Evolutionary conservation across 2,888 invertebrate genomes (phyloP).

Genomic region (Drosophila emarginata): DNA sequence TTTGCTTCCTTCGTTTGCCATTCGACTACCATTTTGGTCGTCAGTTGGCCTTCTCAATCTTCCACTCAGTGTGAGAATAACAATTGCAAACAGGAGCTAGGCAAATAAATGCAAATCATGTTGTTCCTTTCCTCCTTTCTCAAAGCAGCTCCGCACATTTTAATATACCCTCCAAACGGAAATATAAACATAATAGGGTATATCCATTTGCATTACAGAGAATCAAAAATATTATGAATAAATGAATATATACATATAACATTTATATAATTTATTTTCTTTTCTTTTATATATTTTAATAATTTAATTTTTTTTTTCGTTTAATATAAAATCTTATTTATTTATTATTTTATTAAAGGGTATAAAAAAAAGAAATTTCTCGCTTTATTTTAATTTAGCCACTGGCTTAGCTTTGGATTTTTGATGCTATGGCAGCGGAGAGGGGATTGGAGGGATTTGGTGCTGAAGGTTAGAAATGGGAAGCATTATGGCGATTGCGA

Average conservation of each 20-base stretch:
- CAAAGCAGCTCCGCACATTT: not conserved
- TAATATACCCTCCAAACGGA: not conserved
- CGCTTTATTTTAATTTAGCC: not conserved
- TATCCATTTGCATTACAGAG: not conserved
- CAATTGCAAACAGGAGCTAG: slow-evolving; percentile 45
- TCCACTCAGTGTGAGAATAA: slow-evolving; percentile 42
- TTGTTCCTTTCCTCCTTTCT: slow-evolving; percentile 29
- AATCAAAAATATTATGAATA: too few species aligned
- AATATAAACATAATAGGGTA: not conserved
- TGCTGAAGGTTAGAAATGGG: slow-evolving; percentile 2
- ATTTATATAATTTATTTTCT: too few species aligned
- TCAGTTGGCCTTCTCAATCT: slow-evolving; percentile 16
- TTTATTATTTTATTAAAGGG: not conserved
- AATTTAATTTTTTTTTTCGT: too few species aligned
- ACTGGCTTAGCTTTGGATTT: slow-evolving; percentile 11
- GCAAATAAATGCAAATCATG: slow-evolving; percentile 74
- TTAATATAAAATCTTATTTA: too few species aligned
- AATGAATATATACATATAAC: too few species aligned
- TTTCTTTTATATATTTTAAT: not conserved
- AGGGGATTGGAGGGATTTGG: not conserved
- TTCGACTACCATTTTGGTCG: not conserved
- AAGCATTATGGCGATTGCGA: slow-evolving; percentile 35
- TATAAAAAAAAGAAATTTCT: too few species aligned
- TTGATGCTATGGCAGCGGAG: not conserved
- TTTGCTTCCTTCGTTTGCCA: not conserved